These are phyloP conservation scores for Rhegmatorhina hoffmannsi DNA, from an alignment of 2,113 vertebrate genomes.

Conservation along the genomic window DNA sequence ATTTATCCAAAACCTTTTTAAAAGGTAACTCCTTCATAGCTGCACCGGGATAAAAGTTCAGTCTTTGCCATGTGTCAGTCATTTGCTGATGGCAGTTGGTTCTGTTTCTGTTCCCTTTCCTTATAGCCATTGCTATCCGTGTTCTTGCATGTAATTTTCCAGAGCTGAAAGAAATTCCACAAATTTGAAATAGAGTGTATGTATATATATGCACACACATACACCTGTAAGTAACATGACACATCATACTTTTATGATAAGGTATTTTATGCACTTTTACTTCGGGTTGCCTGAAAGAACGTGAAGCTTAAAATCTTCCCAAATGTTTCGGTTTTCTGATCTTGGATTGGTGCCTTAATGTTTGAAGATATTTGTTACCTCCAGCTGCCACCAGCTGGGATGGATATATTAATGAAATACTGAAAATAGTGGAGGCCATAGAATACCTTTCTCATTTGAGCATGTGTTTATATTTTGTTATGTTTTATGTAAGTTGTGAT, in stretches of 20 bases:
- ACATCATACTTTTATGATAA: neutral
- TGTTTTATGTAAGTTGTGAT: neutral
- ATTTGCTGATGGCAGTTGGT: neutral
- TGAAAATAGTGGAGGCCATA: neutral
- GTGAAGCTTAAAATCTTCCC: neutral
- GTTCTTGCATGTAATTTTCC: neutral
- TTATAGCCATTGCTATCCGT: neutral
- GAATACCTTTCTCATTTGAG: neutral
- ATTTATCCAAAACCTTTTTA: neutral
- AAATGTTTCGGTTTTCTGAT: neutral
- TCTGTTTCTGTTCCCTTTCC: neutral
- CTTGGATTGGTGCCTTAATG: neutral
- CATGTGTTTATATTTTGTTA: neutral
- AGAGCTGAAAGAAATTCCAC: neutral
- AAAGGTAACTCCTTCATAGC: neutral
- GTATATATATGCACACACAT: neutral
- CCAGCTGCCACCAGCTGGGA: neutral
- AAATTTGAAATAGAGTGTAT: neutral
- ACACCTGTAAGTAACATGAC: neutral
- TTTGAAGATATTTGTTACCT: neutral
- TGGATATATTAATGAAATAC: neutral
- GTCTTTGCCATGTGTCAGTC: neutral
- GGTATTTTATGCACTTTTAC: neutral
- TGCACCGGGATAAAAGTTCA: neutral
- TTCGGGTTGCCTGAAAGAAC: neutral